Conservation (phyloP, 2,797 vertebrate genomes). For the Graptemys geographica region DNA sequence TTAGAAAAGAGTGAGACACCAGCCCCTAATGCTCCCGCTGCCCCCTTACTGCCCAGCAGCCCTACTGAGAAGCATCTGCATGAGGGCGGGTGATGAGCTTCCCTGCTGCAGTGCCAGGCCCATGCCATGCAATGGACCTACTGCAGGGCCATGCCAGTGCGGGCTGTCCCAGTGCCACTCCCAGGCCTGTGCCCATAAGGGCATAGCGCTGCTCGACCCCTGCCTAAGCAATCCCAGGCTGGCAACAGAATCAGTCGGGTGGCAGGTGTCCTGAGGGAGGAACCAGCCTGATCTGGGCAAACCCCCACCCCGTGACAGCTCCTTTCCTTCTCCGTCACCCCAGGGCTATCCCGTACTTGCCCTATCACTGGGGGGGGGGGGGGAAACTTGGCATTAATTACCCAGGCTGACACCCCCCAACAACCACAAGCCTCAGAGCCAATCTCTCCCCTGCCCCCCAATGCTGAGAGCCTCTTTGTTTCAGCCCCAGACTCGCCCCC, state of each 20-base stretch:
- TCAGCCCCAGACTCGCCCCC: background rate
- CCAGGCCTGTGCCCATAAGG: background rate
- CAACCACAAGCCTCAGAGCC: background rate
- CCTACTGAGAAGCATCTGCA: too few species aligned
- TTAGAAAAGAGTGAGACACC: background rate
- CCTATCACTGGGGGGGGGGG: background rate
- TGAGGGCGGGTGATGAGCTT: background rate
- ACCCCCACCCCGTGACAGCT: background rate
- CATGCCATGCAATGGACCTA: background rate
- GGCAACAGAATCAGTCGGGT: too few species aligned
- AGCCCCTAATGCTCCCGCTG: fast-evolving
- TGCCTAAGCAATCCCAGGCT: too few species aligned
- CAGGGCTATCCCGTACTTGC: background rate
- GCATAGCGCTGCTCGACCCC: background rate
- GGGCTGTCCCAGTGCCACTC: background rate
- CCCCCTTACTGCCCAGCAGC: too few species aligned
- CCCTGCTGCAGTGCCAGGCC: background rate
- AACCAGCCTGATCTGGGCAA: background rate
- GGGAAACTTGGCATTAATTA: background rate
- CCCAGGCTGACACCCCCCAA: too few species aligned
- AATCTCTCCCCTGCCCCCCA: background rate
- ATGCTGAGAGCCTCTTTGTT: background rate
- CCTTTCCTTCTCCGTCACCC: background rate
- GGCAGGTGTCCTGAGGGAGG: too few species aligned
- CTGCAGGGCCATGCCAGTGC: background rate